Evolutionary conservation across 2,113 vertebrate species (phyloP).

Genomic region (Callopanchax toddi): DNA sequence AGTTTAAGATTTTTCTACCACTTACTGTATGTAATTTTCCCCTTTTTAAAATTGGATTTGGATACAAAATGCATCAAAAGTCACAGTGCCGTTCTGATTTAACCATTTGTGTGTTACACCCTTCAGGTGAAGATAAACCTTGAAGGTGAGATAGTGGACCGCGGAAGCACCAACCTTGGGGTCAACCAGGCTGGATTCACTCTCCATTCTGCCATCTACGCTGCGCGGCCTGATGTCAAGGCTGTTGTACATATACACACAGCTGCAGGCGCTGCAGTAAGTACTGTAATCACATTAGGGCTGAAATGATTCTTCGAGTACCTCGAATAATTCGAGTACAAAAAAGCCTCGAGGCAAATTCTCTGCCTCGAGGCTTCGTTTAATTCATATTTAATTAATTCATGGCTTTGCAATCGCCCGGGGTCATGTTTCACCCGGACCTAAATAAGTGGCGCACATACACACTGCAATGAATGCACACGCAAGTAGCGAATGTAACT

Average conservation of each 20-base stretch:
- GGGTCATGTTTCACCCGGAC: too few relatives aligned
- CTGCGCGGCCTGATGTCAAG: constrained; percentile 88
- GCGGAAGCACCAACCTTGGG: constrained; percentile 95
- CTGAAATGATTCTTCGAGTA: too few relatives aligned
- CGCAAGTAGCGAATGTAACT: too few relatives aligned
- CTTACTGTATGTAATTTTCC: too few relatives aligned
- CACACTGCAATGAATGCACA: too few relatives aligned
- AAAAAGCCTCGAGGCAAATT: too few relatives aligned
- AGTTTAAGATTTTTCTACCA: not conserved
- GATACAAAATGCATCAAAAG: not conserved
- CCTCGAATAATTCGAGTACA: too few relatives aligned
- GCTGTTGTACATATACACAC: constrained; percentile 95
- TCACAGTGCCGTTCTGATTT: not conserved
- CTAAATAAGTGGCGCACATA: too few relatives aligned
- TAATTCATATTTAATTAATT: too few relatives aligned
- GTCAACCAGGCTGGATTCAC: constrained; percentile 95
- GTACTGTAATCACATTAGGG: constrained; percentile 38
- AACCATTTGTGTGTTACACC: not conserved
- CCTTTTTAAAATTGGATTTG: not conserved
- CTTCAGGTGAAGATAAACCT: constrained; percentile 92
- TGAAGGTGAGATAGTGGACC: constrained; percentile 92
- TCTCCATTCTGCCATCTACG: constrained; percentile 91
- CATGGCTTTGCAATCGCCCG: too few relatives aligned
- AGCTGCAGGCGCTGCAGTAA: constrained; percentile 91
- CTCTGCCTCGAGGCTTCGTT: too few relatives aligned